Conservation (phyloP, 2,797 vertebrate species). For the Etheostoma nigrum region DNA sequence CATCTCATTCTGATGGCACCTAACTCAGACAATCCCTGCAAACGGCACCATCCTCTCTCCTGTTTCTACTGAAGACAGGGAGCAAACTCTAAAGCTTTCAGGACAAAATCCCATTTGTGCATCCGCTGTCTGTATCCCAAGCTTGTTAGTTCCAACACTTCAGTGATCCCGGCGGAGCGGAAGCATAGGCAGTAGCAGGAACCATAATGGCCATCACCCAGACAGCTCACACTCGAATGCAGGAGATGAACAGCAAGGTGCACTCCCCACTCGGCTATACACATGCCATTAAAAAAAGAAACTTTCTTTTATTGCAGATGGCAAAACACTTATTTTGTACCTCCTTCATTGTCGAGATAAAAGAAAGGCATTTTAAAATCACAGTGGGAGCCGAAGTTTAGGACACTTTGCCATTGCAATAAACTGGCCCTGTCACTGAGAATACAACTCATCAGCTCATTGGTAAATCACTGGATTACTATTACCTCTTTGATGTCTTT, state of each 20-base stretch:
- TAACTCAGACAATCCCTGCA: constrained; percentile 59
- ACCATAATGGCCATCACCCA: constrained; percentile 84
- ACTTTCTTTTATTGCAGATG: constrained; percentile 79
- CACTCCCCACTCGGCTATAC: constrained; percentile 70
- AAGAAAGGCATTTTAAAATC: constrained; percentile 78
- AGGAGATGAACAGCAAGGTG: constrained; percentile 80
- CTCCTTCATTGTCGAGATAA: constrained; percentile 69
- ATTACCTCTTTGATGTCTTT: constrained; percentile 65
- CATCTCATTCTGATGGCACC: constrained; percentile 71
- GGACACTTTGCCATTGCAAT: constrained; percentile 67
- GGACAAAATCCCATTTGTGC: constrained; percentile 86
- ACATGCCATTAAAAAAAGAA: constrained; percentile 76
- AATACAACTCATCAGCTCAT: constrained; percentile 44
- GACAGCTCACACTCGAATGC: constrained; percentile 74
- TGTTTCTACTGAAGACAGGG: constrained; percentile 61
- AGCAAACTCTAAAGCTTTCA: constrained; percentile 80
- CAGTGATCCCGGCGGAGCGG: constrained; percentile 81
- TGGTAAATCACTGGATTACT: constrained; percentile 53
- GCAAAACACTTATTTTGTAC: constrained; percentile 77
- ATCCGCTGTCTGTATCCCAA: constrained; percentile 82
- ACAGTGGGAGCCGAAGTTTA: constrained; percentile 76
- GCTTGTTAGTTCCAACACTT: constrained; percentile 88
- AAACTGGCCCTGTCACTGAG: constrained; percentile 62
- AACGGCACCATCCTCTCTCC: constrained; percentile 33
- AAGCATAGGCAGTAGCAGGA: constrained; percentile 75